Conservation (phyloP, 2,797 vertebrate genomes). For the Tauraco hartlaubi region DNA sequence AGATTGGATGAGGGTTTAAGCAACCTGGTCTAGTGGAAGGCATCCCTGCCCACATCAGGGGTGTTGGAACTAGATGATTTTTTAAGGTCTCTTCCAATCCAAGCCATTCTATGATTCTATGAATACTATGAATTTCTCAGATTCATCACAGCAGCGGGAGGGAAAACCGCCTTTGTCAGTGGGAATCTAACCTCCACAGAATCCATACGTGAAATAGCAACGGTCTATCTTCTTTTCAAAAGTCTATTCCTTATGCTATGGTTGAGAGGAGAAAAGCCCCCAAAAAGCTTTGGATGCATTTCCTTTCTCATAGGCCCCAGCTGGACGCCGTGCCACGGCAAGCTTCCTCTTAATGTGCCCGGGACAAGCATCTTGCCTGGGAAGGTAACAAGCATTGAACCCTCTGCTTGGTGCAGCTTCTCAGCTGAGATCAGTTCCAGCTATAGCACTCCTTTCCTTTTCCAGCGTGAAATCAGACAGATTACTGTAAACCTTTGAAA, state of each 20-base stretch:
- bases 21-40: too few species aligned
- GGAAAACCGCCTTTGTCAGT: not conserved
- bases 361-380: not conserved
- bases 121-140: not conserved
- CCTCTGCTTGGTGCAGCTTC: not conserved
- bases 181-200: not conserved
- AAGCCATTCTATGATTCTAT: too few species aligned
- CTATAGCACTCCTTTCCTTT: not conserved
- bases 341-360: not conserved
- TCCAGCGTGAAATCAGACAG: not conserved
- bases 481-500: constrained; percentile 11
- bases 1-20: too few species aligned
- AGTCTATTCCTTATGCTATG: not conserved
- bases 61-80: too few species aligned
- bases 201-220: not conserved
- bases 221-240: not conserved
- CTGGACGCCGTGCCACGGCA: not conserved
- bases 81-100: too few species aligned
- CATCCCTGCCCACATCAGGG: too few species aligned
- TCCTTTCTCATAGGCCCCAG: not conserved
- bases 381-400: not conserved
- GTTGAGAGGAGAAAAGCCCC: not conserved
- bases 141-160: not conserved
- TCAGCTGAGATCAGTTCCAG: not conserved
- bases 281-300: not conserved